Conservation (phyloP, 2,797 vertebrate genomes). For the Sorex maritimensis region DNA sequence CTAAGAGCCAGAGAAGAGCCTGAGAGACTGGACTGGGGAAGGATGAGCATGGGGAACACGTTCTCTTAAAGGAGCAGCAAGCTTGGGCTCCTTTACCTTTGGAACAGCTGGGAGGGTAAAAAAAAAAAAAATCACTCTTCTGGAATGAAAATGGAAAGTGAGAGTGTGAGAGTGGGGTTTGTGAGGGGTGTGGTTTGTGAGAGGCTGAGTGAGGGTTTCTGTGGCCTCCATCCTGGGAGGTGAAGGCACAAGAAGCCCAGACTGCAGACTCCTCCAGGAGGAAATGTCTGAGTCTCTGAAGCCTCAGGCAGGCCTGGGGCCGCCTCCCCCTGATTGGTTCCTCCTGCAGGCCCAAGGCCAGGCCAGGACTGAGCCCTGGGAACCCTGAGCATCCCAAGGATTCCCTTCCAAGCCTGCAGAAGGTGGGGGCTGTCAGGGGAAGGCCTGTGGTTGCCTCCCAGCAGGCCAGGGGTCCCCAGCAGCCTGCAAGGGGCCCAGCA, state of each 20-base stretch:
- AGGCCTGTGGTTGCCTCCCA: slow-evolving; percentile 64
- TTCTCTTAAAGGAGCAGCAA: background rate
- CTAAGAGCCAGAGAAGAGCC: background rate
- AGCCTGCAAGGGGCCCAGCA: background rate
- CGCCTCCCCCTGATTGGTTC: background rate
- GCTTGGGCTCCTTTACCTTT: background rate
- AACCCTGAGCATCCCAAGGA: slow-evolving; percentile 57
- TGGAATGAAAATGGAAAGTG: background rate
- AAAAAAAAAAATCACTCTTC: background rate
- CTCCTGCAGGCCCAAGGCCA: background rate
- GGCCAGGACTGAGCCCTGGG: slow-evolving; percentile 60
- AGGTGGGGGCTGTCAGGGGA: slow-evolving; percentile 63
- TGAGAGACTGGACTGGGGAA: background rate
- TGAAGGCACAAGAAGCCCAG: background rate
- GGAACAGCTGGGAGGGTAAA: background rate
- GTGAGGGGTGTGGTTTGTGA: background rate
- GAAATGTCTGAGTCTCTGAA: background rate
- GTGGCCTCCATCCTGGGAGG: background rate
- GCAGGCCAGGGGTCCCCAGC: slow-evolving; percentile 52
- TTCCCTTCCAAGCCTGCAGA: slow-evolving; percentile 60
- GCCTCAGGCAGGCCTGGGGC: background rate
- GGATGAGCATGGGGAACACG: background rate
- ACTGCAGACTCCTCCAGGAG: background rate
- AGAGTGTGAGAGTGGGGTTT: background rate
- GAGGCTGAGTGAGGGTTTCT: background rate